Evolutionary conservation across 2,113 vertebrate genomes (phyloP).

Genomic region (Gymnarchus niloticus): DNA sequence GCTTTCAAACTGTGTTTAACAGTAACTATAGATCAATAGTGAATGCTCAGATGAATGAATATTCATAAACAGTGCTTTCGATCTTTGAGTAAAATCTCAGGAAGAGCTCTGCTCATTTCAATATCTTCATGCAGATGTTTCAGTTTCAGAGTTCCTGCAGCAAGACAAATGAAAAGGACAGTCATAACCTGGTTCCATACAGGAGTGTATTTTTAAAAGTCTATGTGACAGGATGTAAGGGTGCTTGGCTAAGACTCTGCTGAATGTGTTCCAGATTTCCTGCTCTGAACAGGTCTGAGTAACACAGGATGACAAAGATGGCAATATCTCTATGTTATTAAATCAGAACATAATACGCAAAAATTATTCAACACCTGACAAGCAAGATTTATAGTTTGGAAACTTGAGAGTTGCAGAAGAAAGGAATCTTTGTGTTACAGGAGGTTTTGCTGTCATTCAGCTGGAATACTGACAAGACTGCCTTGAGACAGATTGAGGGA

Average conservation of each 20-base stretch:
- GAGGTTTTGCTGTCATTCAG: neutral
- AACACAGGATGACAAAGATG: slow-evolving; percentile 52
- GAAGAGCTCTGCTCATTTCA: no score
- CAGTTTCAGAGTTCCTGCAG: no score
- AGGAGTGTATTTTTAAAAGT: neutral
- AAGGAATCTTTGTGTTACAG: slow-evolving; percentile 31
- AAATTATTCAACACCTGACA: slow-evolving; percentile 41
- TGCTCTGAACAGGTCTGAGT: slow-evolving; percentile 49
- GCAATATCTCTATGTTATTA: slow-evolving; percentile 58
- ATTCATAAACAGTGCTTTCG: neutral
- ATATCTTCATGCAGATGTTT: neutral
- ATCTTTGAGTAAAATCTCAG: neutral
- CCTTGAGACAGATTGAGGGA: neutral
- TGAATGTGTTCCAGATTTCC: slow-evolving; percentile 42
- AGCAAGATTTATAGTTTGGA: slow-evolving; percentile 42
- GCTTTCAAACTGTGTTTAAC: no score
- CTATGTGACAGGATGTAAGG: slow-evolving; percentile 20
- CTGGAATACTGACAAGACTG: slow-evolving; percentile 4
- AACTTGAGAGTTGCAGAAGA: slow-evolving; percentile 25
- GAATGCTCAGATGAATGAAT: neutral
- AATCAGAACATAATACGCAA: slow-evolving; percentile 49
- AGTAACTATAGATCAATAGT: neutral
- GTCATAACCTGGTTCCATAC: neutral
- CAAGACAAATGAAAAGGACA: neutral
- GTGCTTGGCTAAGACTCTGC: slow-evolving; percentile 28